Evolutionary conservation across 1,140 invertebrate genomes (phyloP), one percentile per base, ranked within the genome.

Genomic region (Sitophilus oryzae): DNA sequence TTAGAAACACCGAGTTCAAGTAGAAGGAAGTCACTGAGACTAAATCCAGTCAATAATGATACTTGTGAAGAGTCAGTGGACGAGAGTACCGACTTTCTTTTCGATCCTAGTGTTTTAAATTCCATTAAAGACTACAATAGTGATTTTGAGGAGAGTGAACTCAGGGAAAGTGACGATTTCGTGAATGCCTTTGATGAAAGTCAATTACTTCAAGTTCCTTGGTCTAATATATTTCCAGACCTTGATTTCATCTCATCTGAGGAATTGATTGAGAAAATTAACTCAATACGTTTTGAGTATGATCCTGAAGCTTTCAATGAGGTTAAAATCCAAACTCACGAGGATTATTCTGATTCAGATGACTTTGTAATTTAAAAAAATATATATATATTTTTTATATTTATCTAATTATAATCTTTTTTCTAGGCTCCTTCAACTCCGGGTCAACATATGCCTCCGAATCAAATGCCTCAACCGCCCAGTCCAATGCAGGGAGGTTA

Each of bases 381-480:
- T n/a, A n/a, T n/a, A n/a, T n/a, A n/a, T n/a, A n/a, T n/a, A n/a
- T n/a, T n/a, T n/a, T n/a, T n/a, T n/a, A n/a, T n/a, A n/a, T n/a
- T n/a, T n/a, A n/a, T n/a, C n/a, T n/a, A n/a, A n/a, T n/a, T n/a
- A n/a, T n/a, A n/a, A n/a, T n/a, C 5, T 16, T 16, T 42, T 42
- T 43, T 50, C 8, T 19, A 50, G 47, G 38, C 44, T 9, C 58
- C 61, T 20, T 49, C 61, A n/a, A 56, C 62, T 14, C 50, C 59
- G 37, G 20, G 41, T 11, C 60, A 46, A 30, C 52, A 48, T 1
- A 60, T 62, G 56, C 59, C 62, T 34, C 59, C 61, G 36, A 58
- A 61, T 30, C 55, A 61, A 41, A 54, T 55, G 44, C 60, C 37
- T 8, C 62, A 58, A 23, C 54, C 54, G 22, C 58, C 54, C 47